Base-by-base conservation (phyloP, 2,888 invertebrate genomes). In the Thelaira solivaga region DNA sequence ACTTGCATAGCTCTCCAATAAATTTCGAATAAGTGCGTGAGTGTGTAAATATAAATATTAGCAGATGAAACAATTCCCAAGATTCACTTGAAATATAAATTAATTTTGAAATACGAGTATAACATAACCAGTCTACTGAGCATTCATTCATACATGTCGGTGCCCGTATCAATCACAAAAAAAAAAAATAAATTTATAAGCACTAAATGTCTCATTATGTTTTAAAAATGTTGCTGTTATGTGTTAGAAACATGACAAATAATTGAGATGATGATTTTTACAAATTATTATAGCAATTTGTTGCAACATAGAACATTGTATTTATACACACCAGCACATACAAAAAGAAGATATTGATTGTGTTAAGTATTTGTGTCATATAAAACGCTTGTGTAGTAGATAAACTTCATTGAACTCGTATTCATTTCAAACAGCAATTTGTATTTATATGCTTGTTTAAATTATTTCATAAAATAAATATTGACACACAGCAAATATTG, bases 201-300 rank as follows among this genome's bases (percentile, higher is more conserved):
- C 36, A 62, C 36, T 62, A 62, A 49, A 49, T 62, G 49, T 62
- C 47, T 49, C 62, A 62, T 62, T 62, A 62, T 7, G 26, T 62
- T 62, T 62, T 20, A 49, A 62, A 47, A 62, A 26, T 10, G 10
- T 36, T 39, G 24, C 47, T 36, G 47, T 29, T 49, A n/a, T 41
- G 51, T 51, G 26, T n/a, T n/a, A 34, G 29, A 49, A 49, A 49
- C 16, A 64, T 64, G 49, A 49, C 49, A 64, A 49, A 62, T 47
- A 47, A 22, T 13, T 26, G 26, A 7, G 18, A 39, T 62, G 62
- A 47, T 41, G 39, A 51, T 26, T 26, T 64, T 51, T 26, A 20
- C 39, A 64, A 51, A 64, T 64, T 26, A 51, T 64, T 39, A 41
- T 20, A 51, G 29, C 39, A 51, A 51, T 64, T 64, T 64, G 18